A percentile compares a stretch with the other conserved stretches of the same genome.
These are phyloP conservation scores for Rhinichthys osculus DNA, from an alignment of 2,797 vertebrate genomes.

Conservation along the genomic window DNA sequence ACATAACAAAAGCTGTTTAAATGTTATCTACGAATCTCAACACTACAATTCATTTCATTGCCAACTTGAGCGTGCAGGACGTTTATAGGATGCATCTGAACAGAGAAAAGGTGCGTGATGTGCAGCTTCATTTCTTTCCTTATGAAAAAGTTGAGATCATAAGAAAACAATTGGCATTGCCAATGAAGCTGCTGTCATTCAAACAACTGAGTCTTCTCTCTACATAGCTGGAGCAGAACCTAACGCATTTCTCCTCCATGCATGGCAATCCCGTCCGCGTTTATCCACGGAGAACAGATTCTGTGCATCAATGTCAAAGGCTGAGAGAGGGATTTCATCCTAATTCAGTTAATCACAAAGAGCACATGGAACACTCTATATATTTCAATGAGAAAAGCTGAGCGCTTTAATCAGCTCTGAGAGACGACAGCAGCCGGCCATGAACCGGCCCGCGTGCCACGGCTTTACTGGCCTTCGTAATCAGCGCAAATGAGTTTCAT, in stretches of 20 bases:
- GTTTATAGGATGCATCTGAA: neutral
- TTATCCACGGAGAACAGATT: neutral
- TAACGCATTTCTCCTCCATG: neutral
- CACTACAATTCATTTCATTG: neutral
- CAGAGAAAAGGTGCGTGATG: neutral
- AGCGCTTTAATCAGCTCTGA: slow-evolving; percentile 20
- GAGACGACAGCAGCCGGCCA: neutral
- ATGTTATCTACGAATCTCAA: neutral
- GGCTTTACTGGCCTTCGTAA: slow-evolving; percentile 26
- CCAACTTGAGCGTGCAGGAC: neutral
- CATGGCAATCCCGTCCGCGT: neutral
- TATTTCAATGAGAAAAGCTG: slow-evolving; percentile 29
- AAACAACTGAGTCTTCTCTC: neutral
- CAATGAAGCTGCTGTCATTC: neutral
- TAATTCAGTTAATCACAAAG: slow-evolving; percentile 28
- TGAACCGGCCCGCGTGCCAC: neutral
- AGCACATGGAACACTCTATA: slow-evolving; percentile 11
- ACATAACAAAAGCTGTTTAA: neutral
- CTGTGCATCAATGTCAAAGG: slow-evolving; percentile 4
- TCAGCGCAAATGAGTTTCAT: slow-evolving; percentile 14
- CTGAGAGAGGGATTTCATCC: neutral
- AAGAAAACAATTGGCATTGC: neutral
- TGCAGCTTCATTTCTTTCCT: neutral
- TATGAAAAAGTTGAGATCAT: neutral
- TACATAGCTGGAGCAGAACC: neutral